Conservation (phyloP, 2,113 vertebrate species). For the Microcebus lehilahytsara region DNA sequence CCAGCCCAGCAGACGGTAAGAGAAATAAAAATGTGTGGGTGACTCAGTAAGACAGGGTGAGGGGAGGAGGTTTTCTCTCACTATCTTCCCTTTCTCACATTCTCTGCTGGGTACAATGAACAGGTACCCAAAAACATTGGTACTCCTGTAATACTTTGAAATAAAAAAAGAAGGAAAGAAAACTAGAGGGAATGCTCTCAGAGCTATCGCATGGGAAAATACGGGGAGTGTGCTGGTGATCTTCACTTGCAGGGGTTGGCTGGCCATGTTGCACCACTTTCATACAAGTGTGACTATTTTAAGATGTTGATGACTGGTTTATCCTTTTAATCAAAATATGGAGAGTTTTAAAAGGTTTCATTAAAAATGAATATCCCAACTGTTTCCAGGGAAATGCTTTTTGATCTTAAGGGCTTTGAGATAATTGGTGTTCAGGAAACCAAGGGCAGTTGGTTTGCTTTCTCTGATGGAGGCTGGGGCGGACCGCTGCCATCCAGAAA, state of each 20-base stretch:
- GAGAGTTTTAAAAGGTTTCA: conserved; percentile 34
- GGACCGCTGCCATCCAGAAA: background rate
- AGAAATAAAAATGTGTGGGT: background rate
- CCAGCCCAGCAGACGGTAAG: background rate
- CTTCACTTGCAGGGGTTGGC: background rate
- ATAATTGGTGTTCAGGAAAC: conserved; percentile 53
- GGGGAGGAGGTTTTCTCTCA: background rate
- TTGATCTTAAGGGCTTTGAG: conserved; percentile 34
- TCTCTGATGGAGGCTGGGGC: background rate
- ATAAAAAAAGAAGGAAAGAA: background rate
- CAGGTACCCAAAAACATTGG: too few species aligned
- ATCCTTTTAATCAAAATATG: conserved; percentile 49
- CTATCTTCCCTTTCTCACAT: background rate
- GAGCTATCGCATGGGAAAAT: background rate
- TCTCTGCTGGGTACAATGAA: too few species aligned
- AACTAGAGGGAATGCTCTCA: background rate
- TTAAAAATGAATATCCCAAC: conserved; percentile 38
- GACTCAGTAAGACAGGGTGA: background rate
- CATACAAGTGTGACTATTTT: background rate
- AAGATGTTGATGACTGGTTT: background rate
- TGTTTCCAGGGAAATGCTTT: conserved; percentile 43
- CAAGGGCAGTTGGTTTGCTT: background rate
- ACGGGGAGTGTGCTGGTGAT: rapidly evolving
- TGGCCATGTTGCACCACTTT: background rate
- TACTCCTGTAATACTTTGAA: too few species aligned